Conservation (phyloP, 2,888 invertebrate species). For the Pseudanteris insignis region DNA sequence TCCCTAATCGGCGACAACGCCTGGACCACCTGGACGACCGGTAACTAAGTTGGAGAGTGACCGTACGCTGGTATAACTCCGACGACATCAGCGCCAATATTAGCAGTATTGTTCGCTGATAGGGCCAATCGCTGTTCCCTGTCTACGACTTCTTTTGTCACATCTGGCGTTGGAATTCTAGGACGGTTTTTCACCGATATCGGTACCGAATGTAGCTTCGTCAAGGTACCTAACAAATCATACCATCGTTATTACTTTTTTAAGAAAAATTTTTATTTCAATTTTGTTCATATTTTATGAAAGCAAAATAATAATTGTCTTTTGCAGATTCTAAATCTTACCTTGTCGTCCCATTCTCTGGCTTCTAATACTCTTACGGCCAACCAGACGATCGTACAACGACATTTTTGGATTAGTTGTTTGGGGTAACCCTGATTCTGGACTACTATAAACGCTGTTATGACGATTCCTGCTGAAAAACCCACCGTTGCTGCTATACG, state of each 20-base stretch:
- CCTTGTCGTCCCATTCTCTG: conserved; percentile 77
- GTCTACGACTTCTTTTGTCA: conserved; percentile 81
- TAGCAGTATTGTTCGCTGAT: conserved; percentile 64
- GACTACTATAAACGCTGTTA: conserved; percentile 76
- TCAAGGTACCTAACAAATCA: conserved; percentile 70
- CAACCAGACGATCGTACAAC: conserved; percentile 83
- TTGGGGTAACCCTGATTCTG: conserved; percentile 65
- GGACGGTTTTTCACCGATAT: conserved; percentile 81
- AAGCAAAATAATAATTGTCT: too few relatives aligned
- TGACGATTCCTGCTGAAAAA: conserved; percentile 81
- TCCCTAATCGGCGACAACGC: conserved; percentile 87
- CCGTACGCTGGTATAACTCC: conserved; percentile 73
- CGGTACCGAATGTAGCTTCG: conserved; percentile 75
- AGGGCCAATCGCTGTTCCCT: conserved; percentile 74
- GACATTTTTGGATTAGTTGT: conserved; percentile 75
- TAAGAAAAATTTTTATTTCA: too few relatives aligned
- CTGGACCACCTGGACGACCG: conserved; percentile 79
- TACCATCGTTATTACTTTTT: too few relatives aligned
- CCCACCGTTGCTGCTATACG: conserved; percentile 81
- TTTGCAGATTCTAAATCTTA: too few relatives aligned
- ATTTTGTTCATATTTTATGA: too few relatives aligned
- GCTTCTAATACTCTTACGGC: conserved; percentile 80
- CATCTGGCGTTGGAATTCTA: conserved; percentile 89
- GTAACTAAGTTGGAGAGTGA: conserved; percentile 71
- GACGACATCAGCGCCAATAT: conserved; percentile 72